Evolutionary conservation across 1,140 invertebrate species (phyloP).

Genomic region (Sarcophaga bullata): DNA sequence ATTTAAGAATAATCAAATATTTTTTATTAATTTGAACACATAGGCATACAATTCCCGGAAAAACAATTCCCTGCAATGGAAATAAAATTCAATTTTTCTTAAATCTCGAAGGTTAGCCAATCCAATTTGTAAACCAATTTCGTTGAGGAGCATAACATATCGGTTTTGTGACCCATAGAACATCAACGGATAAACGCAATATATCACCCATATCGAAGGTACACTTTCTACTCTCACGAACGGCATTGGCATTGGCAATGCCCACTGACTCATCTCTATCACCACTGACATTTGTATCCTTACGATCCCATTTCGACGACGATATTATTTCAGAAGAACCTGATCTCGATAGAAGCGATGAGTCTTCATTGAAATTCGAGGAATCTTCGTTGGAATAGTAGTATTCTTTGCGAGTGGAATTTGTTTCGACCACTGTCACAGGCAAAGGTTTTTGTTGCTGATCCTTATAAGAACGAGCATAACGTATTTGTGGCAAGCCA

Average conservation of each 20-base stretch:
- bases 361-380: neutral
- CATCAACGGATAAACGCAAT: conserved; percentile 57
- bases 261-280: neutral
- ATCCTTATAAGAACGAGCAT: conserved; percentile 51
- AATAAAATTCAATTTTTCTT: neutral
- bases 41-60: neutral
- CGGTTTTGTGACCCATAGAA: conserved; percentile 61
- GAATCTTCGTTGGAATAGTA: conserved; percentile 61
- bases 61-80: too few relatives aligned
- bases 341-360: neutral
- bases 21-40: too few relatives aligned
- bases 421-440: conserved; percentile 55
- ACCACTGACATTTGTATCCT: neutral
- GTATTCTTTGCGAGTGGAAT: conserved; percentile 61
- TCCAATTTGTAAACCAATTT: conserved; percentile 60
- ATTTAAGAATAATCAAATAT: too few relatives aligned
- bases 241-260: conserved; percentile 40
- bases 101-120: conserved; percentile 47
- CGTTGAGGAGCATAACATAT: conserved; percentile 57
- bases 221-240: conserved; percentile 56
- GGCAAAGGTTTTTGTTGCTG: conserved; percentile 48
- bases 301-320: neutral
- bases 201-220: conserved; percentile 59
- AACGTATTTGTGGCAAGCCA: conserved; percentile 30
- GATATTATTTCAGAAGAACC: neutral